Evolutionary conservation across 2,797 vertebrate species (phyloP), one percentile per base, ranked within the genome.

Genomic region (Phaenicophaeus curvirostris): DNA sequence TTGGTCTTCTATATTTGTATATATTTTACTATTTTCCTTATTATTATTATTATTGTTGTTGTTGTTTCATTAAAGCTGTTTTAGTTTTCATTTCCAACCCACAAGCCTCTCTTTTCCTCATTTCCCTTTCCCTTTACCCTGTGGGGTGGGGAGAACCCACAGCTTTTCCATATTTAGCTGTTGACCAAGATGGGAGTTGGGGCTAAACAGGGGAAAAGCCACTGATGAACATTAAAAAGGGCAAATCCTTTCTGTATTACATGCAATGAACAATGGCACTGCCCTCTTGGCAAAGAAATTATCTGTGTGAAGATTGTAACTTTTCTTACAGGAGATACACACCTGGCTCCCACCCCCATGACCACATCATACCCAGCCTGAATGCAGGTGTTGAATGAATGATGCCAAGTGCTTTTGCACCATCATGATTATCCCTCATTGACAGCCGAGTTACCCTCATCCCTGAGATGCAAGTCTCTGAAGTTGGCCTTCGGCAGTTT

Each of bases 361-460:
- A 51, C 78, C 21, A 33, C 6, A n/a, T 91, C 44, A 27, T 19
- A 27, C 31, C 35, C 41, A 72, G 6, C 28, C 54, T 73, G 54
- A 63, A 55, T 27, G 42, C 31, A 67, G 25, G 59, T 37, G 63
- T 55, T 23, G 21, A 28, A 55, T 50, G 59, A 50, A 31, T 66
- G 35, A 41, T 51, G 41, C 8, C 82, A 77, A 51, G 18, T 21
- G n/a, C 46, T 72, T 87, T 81, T 54, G 61, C 61, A 78, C 23
- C 23, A 33, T 66, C 51, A 44, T 0, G 0, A 6, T 41, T 67
- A 3, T 61, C 41, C 83, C 28, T 54, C 1, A 0, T 23, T 75
- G 62, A 21, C 37, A 72, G 20, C 23, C 83, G 25, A 68, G 39
- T 59, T 57, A 57, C 53, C 44, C 10, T 42, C 46, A 65, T 27